Percentiles rank a stretch among this genome's conserved stretches.
Evolutionary conservation across 2,113 vertebrate genomes (phyloP).

Genomic region (Chaenogobius annularis): DNA sequence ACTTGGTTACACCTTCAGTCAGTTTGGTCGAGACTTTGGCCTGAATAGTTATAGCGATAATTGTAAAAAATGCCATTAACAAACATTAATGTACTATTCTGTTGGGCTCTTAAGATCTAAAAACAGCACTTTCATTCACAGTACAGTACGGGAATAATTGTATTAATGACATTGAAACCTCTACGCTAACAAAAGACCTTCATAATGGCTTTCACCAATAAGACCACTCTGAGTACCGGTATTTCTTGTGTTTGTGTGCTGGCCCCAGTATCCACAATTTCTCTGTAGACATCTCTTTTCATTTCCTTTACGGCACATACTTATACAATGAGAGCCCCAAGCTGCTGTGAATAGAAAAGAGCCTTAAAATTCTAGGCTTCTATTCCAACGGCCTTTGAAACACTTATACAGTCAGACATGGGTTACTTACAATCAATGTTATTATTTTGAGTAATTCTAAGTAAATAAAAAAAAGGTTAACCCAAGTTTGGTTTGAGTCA

Average conservation of each 20-base stretch:
- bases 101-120: background rate
- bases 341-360: conserved; percentile 34
- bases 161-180: background rate
- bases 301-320: conserved; percentile 40
- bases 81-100: background rate
- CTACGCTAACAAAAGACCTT: background rate
- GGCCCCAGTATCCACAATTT: conserved; percentile 14
- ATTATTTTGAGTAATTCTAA: background rate
- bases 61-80: background rate
- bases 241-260: conserved; percentile 32
- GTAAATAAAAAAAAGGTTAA: background rate
- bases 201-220: conserved; percentile 18
- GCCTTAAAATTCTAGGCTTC: conserved; percentile 12
- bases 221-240: conserved; percentile 31
- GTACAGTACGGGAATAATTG: background rate
- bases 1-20: too few relatives aligned
- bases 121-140: background rate
- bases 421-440: background rate
- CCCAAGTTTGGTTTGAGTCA: background rate
- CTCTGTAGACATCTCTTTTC: conserved; percentile 40
- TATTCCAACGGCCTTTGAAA: conserved; percentile 10
- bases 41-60: too few relatives aligned
- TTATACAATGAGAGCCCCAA: conserved; percentile 40
- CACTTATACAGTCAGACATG: background rate
- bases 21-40: too few relatives aligned